These are phyloP conservation scores for Adela reaumurella DNA, from an alignment of 2,888 invertebrate species.

Conservation along the genomic window DNA sequence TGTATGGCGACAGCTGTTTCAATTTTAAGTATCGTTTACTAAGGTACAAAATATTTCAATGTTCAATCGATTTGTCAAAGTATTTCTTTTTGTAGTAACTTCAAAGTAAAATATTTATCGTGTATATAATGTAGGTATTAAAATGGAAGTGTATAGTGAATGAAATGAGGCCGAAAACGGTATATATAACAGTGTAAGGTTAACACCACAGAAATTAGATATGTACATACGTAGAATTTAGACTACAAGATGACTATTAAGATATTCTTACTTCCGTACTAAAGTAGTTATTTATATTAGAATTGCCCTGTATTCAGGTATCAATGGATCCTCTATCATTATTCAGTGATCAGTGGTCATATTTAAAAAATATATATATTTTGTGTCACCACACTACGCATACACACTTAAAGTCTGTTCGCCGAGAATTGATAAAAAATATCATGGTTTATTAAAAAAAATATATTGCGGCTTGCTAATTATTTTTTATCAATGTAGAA, in stretches of 20 bases:
- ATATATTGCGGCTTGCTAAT: no score
- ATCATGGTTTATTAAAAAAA: no score
- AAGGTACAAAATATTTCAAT: conserved; percentile 10
- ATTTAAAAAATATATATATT: no score
- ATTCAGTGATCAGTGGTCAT: no score
- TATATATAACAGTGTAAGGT: conserved; percentile 39
- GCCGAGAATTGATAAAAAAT: no score
- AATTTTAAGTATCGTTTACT: conserved; percentile 27
- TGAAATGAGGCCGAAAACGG: neutral
- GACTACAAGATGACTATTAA: neutral
- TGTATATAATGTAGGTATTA: conserved; percentile 35
- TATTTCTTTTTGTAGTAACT: conserved; percentile 32
- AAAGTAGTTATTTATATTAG: no score
- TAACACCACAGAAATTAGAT: conserved; percentile 51
- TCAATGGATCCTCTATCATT: no score
- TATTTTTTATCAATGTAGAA: no score
- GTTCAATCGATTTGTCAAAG: conserved; percentile 11
- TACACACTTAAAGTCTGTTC: no score
- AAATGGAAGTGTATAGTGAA: neutral
- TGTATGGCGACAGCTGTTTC: conserved; percentile 21
- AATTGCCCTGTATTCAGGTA: no score
- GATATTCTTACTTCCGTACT: no score
- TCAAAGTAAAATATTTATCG: conserved; percentile 42
- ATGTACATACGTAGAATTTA: conserved; percentile 34
- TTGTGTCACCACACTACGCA: no score